Percentiles rank a stretch among this genome's conserved stretches.
These are phyloP conservation scores for Mimachlamys varia DNA, from an alignment of 2,888 invertebrate species.

Conservation along the genomic window DNA sequence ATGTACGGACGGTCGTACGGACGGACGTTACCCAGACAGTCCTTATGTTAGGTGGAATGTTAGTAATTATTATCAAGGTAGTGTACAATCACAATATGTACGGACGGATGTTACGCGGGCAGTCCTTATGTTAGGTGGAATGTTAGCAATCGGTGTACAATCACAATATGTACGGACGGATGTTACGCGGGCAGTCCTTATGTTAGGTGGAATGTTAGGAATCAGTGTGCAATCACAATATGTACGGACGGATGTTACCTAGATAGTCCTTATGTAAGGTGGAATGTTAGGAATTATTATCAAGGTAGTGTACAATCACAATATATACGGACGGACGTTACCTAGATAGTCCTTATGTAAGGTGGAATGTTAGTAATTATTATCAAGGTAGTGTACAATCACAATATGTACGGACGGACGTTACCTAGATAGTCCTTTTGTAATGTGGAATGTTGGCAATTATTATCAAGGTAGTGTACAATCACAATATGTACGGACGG, in stretches of 20 bases:
- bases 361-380: conserved; percentile 57
- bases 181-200: conserved; percentile 57
- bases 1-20: no score
- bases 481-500: no score
- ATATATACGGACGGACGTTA: conserved; percentile 50
- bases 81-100: neutral
- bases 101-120: conserved; percentile 59
- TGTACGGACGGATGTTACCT: no score
- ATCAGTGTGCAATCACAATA: no score
- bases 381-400: conserved; percentile 50
- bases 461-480: conserved; percentile 53
- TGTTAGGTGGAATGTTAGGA: conserved; percentile 58
- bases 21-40: conserved; percentile 59
- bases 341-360: conserved; percentile 58
- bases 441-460: conserved; percentile 57
- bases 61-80: conserved; percentile 58
- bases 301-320: conserved; percentile 46
- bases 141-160: conserved; percentile 49
- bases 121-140: conserved; percentile 57
- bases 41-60: conserved; percentile 58
- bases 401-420: conserved; percentile 40
- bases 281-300: conserved; percentile 58
- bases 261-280: conserved; percentile 56
- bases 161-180: conserved; percentile 6
- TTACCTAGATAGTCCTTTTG: conserved; percentile 59